Conservation (phyloP, 2,888 invertebrate species). For the Loripinus fragilis region DNA sequence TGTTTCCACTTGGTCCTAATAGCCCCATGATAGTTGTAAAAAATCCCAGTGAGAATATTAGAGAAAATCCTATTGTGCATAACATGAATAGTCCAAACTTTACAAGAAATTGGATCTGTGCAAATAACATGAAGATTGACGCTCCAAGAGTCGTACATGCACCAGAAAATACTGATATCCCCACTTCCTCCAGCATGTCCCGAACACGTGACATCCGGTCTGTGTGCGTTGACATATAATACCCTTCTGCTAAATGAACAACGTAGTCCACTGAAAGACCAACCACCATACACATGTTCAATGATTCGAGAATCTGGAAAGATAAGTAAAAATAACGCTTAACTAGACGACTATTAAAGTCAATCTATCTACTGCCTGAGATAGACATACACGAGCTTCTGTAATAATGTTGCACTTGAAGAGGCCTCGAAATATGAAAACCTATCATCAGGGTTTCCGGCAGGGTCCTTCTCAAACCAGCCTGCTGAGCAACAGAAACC, state of each 20-base stretch:
- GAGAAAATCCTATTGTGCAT: conserved; percentile 77
- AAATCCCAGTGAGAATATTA: conserved; percentile 73
- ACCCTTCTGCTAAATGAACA: conserved; percentile 79
- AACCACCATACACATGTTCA: conserved; percentile 79
- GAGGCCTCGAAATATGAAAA: no score
- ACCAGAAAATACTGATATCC: conserved; percentile 77
- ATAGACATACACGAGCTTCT: no score
- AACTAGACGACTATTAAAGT: neutral
- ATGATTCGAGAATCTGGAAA: conserved; percentile 75
- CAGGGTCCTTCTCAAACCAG: no score
- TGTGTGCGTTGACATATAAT: conserved; percentile 69
- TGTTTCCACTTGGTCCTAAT: conserved; percentile 69
- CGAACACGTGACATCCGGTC: conserved; percentile 72
- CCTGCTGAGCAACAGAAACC: no score
- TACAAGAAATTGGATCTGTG: conserved; percentile 77
- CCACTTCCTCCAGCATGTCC: conserved; percentile 76
- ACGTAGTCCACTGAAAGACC: conserved; percentile 80
- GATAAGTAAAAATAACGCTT: neutral
- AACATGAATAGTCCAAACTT: conserved; percentile 80
- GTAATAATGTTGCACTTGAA: no score
- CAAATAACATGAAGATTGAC: conserved; percentile 78
- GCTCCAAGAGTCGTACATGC: conserved; percentile 78
- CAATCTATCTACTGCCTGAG: no score
- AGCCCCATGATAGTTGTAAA: conserved; percentile 70
- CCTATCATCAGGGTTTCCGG: no score